phyloP scores from a whole-genome alignment of 2,113 vertebrate species.

The Oxyura jamaicensis region DNA sequence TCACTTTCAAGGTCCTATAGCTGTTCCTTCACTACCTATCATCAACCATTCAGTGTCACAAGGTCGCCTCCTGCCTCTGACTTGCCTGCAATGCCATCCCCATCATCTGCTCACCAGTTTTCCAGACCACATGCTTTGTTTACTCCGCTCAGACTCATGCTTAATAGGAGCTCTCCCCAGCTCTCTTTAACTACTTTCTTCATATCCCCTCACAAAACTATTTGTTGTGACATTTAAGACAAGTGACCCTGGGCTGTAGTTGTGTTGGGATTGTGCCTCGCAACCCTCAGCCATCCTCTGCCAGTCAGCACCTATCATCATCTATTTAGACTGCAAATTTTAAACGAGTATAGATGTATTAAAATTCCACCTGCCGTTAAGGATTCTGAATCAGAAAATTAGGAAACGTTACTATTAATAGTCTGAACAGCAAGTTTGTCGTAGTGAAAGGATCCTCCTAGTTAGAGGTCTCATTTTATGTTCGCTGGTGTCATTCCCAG shows the following conservation, averaged over 20 bases:
- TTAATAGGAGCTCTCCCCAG: neutral
- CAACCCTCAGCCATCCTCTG: neutral
- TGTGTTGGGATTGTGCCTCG: neutral
- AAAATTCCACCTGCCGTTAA: neutral
- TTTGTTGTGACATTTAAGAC: neutral
- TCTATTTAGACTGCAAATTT: neutral
- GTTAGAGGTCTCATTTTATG: accelerated
- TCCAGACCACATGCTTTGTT: neutral
- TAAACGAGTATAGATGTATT: neutral
- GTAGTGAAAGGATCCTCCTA: neutral
- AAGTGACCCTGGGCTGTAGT: neutral
- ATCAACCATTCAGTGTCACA: neutral
- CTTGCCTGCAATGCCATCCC: neutral
- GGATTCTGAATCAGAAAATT: neutral
- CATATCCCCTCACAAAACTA: neutral
- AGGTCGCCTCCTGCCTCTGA: neutral
- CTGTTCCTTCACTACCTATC: neutral
- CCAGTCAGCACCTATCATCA: neutral
- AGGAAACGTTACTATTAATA: neutral
- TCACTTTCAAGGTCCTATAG: neutral
- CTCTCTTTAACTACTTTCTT: neutral
- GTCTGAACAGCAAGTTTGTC: neutral
- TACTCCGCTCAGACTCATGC: neutral
- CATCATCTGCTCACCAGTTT: neutral
- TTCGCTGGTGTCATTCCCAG: neutral